These are phyloP conservation scores for Neolamprologus toae DNA, from an alignment of 2,113 vertebrate species.

Conservation along the genomic window DNA sequence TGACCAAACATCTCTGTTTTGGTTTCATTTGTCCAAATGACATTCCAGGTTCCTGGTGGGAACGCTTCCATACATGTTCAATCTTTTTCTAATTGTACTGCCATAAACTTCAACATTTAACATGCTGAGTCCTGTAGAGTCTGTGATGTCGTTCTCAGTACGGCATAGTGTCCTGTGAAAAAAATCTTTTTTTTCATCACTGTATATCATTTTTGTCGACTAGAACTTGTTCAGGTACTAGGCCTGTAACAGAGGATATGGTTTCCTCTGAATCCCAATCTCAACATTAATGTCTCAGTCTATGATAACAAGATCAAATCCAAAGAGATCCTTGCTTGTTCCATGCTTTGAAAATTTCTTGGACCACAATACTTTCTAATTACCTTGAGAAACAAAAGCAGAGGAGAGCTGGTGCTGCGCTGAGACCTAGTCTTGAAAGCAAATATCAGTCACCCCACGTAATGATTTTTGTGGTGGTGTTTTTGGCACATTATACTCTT, in stretches of 20 bases:
- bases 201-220: rapidly evolving
- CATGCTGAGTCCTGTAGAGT: neutral
- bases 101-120: rapidly evolving
- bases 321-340: neutral
- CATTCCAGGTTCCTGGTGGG: neutral
- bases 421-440: neutral
- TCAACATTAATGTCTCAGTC: neutral
- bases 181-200: neutral
- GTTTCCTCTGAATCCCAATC: neutral
- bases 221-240: neutral
- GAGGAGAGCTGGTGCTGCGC: neutral
- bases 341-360: neutral
- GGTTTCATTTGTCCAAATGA: neutral
- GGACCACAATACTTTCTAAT: neutral
- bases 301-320: neutral
- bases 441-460: neutral
- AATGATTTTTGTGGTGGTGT: neutral
- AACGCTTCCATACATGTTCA: rapidly evolving
- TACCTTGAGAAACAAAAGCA: neutral
- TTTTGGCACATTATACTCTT: neutral
- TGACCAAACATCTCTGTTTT: neutral
- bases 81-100: neutral
- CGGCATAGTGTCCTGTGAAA: neutral
- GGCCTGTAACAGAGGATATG: neutral
- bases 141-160: neutral